Percentiles rank a stretch among this genome's conserved stretches.
These are phyloP conservation scores for Daboia siamensis DNA, from an alignment of 2,113 vertebrate genomes.

Conservation along the genomic window DNA sequence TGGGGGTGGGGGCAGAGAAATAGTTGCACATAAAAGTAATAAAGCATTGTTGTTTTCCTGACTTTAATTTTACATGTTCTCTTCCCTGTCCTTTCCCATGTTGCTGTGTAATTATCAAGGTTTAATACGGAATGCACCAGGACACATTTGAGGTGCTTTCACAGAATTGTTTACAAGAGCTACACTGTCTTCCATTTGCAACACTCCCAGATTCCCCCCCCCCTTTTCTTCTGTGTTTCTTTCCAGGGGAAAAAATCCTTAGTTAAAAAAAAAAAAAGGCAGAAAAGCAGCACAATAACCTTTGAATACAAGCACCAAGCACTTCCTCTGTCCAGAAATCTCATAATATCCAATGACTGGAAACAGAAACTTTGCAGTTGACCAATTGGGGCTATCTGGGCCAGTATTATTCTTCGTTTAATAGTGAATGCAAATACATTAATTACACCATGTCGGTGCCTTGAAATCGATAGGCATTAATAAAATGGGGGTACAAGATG, in stretches of 20 bases:
- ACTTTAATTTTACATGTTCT: slow-evolving; percentile 35
- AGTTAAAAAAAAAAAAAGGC: background rate
- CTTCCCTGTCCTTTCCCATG: slow-evolving; percentile 53
- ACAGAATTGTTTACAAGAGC: background rate
- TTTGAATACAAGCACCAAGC: background rate
- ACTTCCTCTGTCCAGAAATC: background rate
- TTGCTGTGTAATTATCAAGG: background rate
- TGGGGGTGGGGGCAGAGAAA: slow-evolving; percentile 27
- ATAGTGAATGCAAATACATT: slow-evolving; percentile 44
- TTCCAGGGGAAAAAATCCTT: background rate
- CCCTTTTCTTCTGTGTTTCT: background rate
- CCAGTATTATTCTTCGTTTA: slow-evolving; percentile 50
- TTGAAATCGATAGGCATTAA: slow-evolving; percentile 67
- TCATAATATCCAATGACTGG: background rate
- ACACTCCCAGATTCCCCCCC: background rate
- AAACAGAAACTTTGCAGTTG: background rate
- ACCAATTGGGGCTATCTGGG: slow-evolving; percentile 9
- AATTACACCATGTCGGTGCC: slow-evolving; percentile 65
- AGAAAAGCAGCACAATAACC: background rate
- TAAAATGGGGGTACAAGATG: slow-evolving; percentile 25
- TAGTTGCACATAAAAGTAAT: background rate
- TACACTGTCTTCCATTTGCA: background rate
- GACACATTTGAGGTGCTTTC: slow-evolving; percentile 6
- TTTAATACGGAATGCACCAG: background rate
- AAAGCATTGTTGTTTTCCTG: background rate